A percentile compares a stretch with the other conserved stretches of the same genome.
Conservation (phyloP, 2,797 vertebrate species). For the Australoheros facetus region DNA sequence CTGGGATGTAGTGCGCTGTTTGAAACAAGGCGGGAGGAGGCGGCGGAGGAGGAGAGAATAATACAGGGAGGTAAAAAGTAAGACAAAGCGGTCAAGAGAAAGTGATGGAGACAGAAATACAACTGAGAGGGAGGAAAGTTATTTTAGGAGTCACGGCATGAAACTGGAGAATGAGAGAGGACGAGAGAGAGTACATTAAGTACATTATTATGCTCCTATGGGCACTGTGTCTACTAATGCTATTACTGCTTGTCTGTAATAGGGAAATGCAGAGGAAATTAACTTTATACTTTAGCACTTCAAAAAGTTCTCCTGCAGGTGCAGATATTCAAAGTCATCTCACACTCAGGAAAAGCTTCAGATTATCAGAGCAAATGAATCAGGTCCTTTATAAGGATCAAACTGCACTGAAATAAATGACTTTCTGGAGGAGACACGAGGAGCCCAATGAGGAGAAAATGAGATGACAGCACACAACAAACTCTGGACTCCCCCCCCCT, state of each 20-base stretch:
- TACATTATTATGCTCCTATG: conserved; percentile 17
- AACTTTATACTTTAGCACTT: conserved; percentile 4
- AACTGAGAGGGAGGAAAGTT: conserved; percentile 8
- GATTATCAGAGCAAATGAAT: background rate
- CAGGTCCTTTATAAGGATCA: accelerated
- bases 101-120: conserved; percentile 23
- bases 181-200: conserved; percentile 9
- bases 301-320: conserved; percentile 1
- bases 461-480: too few relatives aligned
- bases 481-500: background rate
- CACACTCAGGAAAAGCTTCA: background rate
- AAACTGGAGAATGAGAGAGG: conserved; percentile 18
- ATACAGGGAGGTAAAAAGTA: background rate
- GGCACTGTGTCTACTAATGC: background rate
- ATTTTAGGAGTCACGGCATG: conserved; percentile 8
- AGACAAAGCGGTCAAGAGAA: background rate
- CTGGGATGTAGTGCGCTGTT: background rate
- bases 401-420: background rate
- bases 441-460: background rate
- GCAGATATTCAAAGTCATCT: background rate
- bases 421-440: background rate
- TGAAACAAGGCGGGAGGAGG: background rate
- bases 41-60: background rate
- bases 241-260: background rate
- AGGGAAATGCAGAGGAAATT: conserved; percentile 18